phyloP scores from a whole-genome alignment of 2,113 vertebrate species.

The Engraulis encrasicolus region DNA sequence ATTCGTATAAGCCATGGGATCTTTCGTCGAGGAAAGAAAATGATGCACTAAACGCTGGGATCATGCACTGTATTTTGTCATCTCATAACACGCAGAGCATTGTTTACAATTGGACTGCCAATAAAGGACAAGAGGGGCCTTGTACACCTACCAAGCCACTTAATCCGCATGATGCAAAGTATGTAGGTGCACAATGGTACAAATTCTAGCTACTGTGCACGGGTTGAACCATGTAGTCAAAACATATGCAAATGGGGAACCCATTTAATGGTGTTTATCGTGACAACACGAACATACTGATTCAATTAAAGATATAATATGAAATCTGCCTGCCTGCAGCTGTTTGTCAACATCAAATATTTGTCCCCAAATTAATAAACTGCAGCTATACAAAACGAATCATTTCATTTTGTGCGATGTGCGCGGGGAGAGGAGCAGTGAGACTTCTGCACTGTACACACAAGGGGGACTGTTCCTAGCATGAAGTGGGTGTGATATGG shows the following conservation, averaged over 20 bases:
- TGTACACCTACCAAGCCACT: neutral
- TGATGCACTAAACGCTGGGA: too few species aligned
- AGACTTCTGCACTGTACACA: too few species aligned
- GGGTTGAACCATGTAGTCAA: neutral
- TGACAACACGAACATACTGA: neutral
- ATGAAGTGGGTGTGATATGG: too few species aligned
- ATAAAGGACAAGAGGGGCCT: neutral
- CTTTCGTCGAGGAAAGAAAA: too few species aligned
- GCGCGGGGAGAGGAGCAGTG: too few species aligned
- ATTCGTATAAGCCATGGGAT: too few species aligned
- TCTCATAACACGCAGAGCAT: too few species aligned
- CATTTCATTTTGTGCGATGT: neutral
- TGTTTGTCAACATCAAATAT: neutral
- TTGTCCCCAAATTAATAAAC: conserved; percentile 9
- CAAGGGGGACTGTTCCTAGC: too few species aligned
- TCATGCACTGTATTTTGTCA: too few species aligned
- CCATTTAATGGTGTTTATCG: neutral
- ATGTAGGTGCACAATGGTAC: neutral
- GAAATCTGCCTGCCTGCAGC: neutral
- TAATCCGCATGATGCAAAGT: neutral
- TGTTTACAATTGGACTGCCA: neutral
- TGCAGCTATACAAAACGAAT: neutral
- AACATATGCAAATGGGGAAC: neutral
- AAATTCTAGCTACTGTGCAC: neutral
- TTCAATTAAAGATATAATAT: neutral